Evolutionary conservation across 1,140 invertebrate species (phyloP).

Genomic region (Aethina tumida): DNA sequence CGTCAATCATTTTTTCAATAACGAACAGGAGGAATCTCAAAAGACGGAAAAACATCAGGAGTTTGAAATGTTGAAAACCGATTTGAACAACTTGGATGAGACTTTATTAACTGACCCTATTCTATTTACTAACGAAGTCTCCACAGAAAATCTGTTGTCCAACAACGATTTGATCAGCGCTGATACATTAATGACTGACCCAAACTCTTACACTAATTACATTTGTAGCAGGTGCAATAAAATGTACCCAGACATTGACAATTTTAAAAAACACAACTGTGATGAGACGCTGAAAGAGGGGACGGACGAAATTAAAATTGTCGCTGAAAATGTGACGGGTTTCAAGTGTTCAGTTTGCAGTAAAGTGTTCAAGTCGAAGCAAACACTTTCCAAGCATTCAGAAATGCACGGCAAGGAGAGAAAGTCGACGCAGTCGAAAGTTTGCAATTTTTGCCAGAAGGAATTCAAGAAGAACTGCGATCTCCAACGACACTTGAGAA

Average conservation of each 20-base stretch:
- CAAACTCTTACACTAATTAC: no score
- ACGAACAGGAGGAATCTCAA: no score
- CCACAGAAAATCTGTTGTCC: no score
- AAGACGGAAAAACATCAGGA: not conserved
- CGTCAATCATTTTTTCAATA: no score
- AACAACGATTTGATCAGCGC: conserved; percentile 2
- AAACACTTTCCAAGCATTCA: conserved; percentile 10
- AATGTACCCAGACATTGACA: conserved; percentile 11
- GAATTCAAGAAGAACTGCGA: conserved; percentile 31
- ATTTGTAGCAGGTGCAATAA: conserved; percentile 20
- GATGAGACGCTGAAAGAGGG: not conserved
- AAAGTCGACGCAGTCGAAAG: conserved; percentile 2
- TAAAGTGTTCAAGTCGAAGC: conserved; percentile 10
- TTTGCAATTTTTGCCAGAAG: conserved; percentile 26
- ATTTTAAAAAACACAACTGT: conserved; percentile 16
- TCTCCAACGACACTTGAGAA: conserved; percentile 36
- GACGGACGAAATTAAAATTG: not conserved
- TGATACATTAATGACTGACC: no score
- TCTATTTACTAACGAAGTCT: no score
- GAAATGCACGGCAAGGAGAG: conserved; percentile 8
- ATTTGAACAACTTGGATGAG: no score
- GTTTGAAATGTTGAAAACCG: no score
- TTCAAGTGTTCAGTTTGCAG: conserved; percentile 18
- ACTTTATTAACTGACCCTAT: no score
- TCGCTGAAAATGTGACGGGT: not conserved